Base-by-base conservation (phyloP, 1,140 invertebrate species). In the Drosophila pseudoobscura region DNA sequence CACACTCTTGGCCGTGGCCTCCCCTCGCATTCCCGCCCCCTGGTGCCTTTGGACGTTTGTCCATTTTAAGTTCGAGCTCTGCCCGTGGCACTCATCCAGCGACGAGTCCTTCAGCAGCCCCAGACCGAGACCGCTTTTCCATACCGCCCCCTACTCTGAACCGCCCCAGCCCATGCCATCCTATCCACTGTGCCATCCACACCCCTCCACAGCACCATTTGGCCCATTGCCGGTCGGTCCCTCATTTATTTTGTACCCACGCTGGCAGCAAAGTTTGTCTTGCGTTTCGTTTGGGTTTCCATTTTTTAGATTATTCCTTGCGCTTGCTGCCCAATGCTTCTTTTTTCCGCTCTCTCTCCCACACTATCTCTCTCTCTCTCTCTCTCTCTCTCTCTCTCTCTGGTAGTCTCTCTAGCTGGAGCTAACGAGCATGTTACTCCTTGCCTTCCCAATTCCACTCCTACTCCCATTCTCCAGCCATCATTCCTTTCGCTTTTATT, bases 261-360 rank as follows among this genome's bases (percentile, higher is more conserved):
- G 83, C 78, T 88, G 75, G 72, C 79, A 76, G 79, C 79, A 88
- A 88, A 88, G 83, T 88, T 88, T 88, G 83, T 88, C 83, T 88
- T 88, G 83, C 83, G 78, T 85, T 87, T 75, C 83, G 82, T 88
- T 83, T 83, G 78, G 83, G 79, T 88, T 89, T 79, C 73, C 83
- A 83, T 87, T 87, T 88, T 88, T 88, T 89, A 89, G 84, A 82
- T 88, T 88, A 89, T 88, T 87, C 75, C 78, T 89, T 88, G 70
- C 76, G 61, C 66, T 68, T 66, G 78, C 59, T 53, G 51, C 60
- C 73, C 76, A 62, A 62, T 57, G 64, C 43, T 78, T 47, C 41
- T 58, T 56, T 70, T 70, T 61, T 51, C 26, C 43, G 17, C 49
- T 46, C 58, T 54, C 11, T 29, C 35, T 24, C 44, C 20, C 44